These are phyloP conservation scores for Blastobasis lacticolella DNA, from an alignment of 2,888 invertebrate genomes.

Conservation along the genomic window DNA sequence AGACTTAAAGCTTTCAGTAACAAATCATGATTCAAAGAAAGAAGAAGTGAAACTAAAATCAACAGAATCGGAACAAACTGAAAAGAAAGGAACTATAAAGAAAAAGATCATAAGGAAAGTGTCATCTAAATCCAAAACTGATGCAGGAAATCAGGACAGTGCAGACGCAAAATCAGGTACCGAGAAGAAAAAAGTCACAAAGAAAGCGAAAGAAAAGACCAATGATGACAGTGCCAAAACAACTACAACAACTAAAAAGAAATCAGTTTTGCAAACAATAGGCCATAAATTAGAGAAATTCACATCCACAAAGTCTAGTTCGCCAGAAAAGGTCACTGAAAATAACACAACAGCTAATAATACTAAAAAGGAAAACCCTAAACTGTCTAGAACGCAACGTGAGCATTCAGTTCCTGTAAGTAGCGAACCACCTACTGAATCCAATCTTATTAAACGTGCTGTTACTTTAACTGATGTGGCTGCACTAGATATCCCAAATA, in stretches of 20 bases:
- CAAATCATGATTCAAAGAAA: conserved; percentile 29
- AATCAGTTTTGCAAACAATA: conserved; percentile 81
- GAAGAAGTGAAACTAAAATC: conserved; percentile 36
- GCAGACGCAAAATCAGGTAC: conserved; percentile 37
- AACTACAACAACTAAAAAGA: conserved; percentile 67
- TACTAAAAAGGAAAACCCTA: conserved; percentile 42
- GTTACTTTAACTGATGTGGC: conserved; percentile 82
- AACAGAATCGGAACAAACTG: conserved; percentile 34
- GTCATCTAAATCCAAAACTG: conserved; percentile 62
- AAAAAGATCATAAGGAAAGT: conserved; percentile 65
- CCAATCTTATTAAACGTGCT: conserved; percentile 80
- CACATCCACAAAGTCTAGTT: conserved; percentile 65
- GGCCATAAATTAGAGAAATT: conserved; percentile 86
- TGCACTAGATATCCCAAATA: conserved; percentile 45
- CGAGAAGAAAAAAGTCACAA: conserved; percentile 61
- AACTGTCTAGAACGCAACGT: conserved; percentile 74
- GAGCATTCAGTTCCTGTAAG: conserved; percentile 79
- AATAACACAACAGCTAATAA: conserved; percentile 29
- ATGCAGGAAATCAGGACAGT: conserved; percentile 38
- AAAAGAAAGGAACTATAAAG: conserved; percentile 59
- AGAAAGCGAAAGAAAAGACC: conserved; percentile 56
- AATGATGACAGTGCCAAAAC: conserved; percentile 42
- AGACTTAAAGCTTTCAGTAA: conserved; percentile 37
- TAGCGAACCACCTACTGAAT: conserved; percentile 73
- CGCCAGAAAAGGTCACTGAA: conserved; percentile 62